Conservation (phyloP, 2,113 vertebrate species). For the Triplophysa rosa region DNA sequence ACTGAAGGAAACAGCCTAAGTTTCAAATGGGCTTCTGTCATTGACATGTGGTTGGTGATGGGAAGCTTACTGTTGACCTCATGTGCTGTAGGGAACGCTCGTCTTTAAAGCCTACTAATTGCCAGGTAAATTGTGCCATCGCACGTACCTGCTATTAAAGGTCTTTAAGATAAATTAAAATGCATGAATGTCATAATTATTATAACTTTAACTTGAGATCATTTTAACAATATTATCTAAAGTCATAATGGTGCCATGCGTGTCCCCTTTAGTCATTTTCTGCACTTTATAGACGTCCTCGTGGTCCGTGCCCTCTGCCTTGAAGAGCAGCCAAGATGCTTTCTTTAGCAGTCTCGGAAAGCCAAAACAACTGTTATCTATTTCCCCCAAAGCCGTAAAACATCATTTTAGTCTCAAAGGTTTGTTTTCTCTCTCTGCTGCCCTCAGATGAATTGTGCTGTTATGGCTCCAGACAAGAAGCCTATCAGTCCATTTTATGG, state of each 20-base stretch:
- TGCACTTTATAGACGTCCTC: background rate
- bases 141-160: background rate
- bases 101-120: background rate
- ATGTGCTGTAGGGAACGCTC: background rate
- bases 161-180: background rate
- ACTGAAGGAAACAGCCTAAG: background rate
- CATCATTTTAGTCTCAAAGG: constrained; percentile 63
- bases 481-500: constrained; percentile 58
- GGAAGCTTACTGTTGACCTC: background rate
- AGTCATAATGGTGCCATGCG: background rate
- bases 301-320: background rate
- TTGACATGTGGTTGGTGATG: background rate
- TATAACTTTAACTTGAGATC: background rate
- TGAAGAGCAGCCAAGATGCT: constrained; percentile 21
- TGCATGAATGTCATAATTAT: background rate
- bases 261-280: constrained; percentile 21
- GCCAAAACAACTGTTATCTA: constrained; percentile 58
- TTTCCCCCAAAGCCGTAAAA: constrained; percentile 64
- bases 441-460: constrained; percentile 56
- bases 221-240: constrained; percentile 17
- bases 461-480: constrained; percentile 48
- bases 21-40: background rate
- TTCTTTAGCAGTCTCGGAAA: constrained; percentile 35
- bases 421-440: constrained; percentile 56
- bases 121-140: background rate